Percentiles rank a stretch among this genome's conserved stretches.
Conservation (phyloP, 2,888 invertebrate genomes). For the Ganaspis brasiliensis region DNA sequence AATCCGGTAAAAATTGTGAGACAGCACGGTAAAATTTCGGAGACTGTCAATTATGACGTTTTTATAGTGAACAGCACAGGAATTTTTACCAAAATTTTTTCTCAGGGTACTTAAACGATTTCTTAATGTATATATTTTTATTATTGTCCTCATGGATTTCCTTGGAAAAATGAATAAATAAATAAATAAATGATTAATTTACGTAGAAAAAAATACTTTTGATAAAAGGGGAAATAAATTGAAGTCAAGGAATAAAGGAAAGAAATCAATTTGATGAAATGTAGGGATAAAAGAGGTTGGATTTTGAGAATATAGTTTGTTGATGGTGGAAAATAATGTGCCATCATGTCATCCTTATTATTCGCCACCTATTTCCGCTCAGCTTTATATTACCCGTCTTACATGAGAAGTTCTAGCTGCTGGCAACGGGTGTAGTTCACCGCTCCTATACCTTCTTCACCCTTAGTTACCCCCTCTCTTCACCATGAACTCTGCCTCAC, state of each 20-base stretch:
- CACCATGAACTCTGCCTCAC: constrained; percentile 35
- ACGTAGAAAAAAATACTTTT: background rate
- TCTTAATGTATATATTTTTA: too few species aligned
- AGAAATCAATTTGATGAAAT: background rate
- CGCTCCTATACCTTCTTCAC: constrained; percentile 19
- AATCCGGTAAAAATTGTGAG: too few species aligned
- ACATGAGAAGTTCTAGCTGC: constrained; percentile 52
- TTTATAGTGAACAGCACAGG: too few species aligned
- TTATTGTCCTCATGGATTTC: too few species aligned
- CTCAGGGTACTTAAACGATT: too few species aligned
- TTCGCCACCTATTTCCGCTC: constrained; percentile 68
- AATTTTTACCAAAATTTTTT: too few species aligned
- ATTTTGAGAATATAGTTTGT: constrained; percentile 6
- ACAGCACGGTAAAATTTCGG: too few species aligned
- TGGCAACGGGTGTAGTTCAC: constrained; percentile 55
- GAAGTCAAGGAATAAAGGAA: background rate
- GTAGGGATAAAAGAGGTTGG: background rate
- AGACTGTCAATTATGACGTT: too few species aligned
- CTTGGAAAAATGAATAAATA: too few species aligned
- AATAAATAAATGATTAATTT: background rate
- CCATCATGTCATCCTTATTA: constrained; percentile 71
- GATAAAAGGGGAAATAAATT: background rate
- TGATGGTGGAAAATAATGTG: constrained; percentile 63
- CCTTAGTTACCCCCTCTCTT: constrained; percentile 39
- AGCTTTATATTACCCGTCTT: constrained; percentile 67